Percentiles rank a stretch among this genome's conserved stretches.
phyloP scores from a whole-genome alignment of 2,797 vertebrate genomes.

The Tadarida brasiliensis region DNA sequence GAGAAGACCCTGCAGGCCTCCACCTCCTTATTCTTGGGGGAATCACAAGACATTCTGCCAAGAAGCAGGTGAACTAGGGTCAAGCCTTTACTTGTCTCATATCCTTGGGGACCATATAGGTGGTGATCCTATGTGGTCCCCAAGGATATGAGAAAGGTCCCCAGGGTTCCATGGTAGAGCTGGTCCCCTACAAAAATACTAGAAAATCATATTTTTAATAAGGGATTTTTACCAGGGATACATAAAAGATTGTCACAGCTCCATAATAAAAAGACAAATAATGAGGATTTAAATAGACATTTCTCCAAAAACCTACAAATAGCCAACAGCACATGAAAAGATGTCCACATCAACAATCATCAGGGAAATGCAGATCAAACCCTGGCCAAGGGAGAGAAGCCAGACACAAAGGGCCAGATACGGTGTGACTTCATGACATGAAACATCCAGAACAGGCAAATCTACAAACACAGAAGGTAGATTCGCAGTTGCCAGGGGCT shows the following conservation, averaged over 20 bases:
- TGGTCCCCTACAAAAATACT: background rate
- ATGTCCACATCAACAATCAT: background rate
- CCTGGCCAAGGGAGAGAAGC: fast-evolving
- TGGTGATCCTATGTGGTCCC: background rate
- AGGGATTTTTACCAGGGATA: background rate
- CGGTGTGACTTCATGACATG: fast-evolving
- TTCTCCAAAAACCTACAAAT: background rate
- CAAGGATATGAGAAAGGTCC: background rate
- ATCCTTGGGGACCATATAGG: background rate
- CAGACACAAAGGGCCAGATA: fast-evolving
- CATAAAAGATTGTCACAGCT: too few relatives aligned
- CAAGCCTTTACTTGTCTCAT: background rate
- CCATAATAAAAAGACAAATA: background rate
- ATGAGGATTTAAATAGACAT: background rate
- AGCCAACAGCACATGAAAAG: background rate
- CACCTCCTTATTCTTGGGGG: background rate
- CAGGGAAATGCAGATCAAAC: too few relatives aligned
- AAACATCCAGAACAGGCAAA: background rate
- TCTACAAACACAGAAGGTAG: fast-evolving
- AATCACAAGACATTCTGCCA: background rate
- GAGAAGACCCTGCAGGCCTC: background rate
- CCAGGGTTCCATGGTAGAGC: background rate
- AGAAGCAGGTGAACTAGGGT: background rate
- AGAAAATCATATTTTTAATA: background rate
- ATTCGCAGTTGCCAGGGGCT: fast-evolving